Evolutionary conservation across 1,140 invertebrate species (phyloP), one percentile per base, ranked within the genome.

Genomic region (Drosophila ercepeae): DNA sequence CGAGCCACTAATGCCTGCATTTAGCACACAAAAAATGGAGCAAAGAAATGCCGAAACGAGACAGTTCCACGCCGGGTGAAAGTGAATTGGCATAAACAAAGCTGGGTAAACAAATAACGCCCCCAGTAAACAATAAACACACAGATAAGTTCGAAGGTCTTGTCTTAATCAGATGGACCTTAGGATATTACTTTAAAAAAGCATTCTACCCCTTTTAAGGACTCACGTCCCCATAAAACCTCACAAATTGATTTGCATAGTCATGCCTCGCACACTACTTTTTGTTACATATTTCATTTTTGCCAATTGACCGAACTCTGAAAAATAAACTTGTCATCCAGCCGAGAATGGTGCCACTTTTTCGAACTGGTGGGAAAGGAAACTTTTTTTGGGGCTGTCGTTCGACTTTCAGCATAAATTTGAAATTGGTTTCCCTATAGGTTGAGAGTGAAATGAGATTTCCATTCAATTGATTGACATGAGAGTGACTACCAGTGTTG

Each of bases 1-100:
- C 79, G 81, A 84, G 79, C 72, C 76, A 84, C 79, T 84, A 84
- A 84, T 84, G 79, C 76, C 69, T 48, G 76, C 75, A 84, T 86
- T 86, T 86, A 84, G 75, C 78, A 72, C 76, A 53, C 60, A 50
- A 60, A 41, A 69, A 74, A 69, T 55, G 64, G 9, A 67, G 32
- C 46, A 55, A 39, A 52, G 29, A 23, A 41, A 42, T 41, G 48
- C n/a, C 42, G 25, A 41, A 32, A 7, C 46, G 36, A 16, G n/a
- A 16, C 13, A 39, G 14, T 16, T 13, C 36, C 14, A 9, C 36
- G 16, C 14, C 41, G 23, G 25, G 44, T 51, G 36, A 73, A 58
- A 77, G 45, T 53, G 18, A 81, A 64, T 53, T 63, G 4, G 54
- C 11, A 48, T 49, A 49, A 49, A 64, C 57, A 64, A 49, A 39